These are phyloP conservation scores for Temnopleurus reevesii DNA, from an alignment of 53 echinoderm and acorn worm species.

Conservation along the genomic window DNA sequence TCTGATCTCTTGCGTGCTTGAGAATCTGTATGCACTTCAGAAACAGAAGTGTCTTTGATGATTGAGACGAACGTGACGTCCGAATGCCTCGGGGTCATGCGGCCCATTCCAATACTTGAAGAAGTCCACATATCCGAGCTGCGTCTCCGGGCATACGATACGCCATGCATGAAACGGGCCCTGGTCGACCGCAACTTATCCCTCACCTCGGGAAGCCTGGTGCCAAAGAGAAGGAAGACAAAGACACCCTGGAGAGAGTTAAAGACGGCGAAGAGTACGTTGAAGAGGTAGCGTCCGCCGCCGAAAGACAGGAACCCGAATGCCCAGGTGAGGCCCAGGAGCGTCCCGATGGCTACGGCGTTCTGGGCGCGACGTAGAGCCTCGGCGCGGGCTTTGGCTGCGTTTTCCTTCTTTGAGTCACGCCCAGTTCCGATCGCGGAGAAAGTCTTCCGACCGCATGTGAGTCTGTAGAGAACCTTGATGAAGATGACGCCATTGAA, in stretches of 20 bases:
- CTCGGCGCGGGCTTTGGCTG: neutral
- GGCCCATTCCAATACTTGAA: neutral
- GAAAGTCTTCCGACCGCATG: slow-evolving; percentile 13
- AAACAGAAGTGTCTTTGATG: neutral
- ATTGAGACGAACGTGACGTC: neutral
- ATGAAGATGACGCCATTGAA: slow-evolving; percentile 24
- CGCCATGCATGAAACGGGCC: neutral
- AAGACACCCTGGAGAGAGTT: slow-evolving; percentile 49
- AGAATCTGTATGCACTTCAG: no score
- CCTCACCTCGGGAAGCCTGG: slow-evolving; percentile 14
- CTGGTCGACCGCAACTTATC: neutral
- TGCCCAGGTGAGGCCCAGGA: slow-evolving; percentile 32
- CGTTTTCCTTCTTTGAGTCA: neutral
- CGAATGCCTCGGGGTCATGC: neutral
- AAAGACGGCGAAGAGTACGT: slow-evolving; percentile 21
- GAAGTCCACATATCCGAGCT: neutral
- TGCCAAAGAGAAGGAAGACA: slow-evolving; percentile 35
- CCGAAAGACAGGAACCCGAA: slow-evolving; percentile 38
- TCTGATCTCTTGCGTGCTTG: no score
- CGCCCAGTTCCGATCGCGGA: neutral
- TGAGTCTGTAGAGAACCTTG: neutral
- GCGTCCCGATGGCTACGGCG: slow-evolving; percentile 38
- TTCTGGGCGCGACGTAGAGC: slow-evolving; percentile 36
- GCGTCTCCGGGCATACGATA: neutral
- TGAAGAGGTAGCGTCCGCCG: neutral